phyloP scores from a whole-genome alignment of 2,888 invertebrate genomes.

The Maniola hyperantus region DNA sequence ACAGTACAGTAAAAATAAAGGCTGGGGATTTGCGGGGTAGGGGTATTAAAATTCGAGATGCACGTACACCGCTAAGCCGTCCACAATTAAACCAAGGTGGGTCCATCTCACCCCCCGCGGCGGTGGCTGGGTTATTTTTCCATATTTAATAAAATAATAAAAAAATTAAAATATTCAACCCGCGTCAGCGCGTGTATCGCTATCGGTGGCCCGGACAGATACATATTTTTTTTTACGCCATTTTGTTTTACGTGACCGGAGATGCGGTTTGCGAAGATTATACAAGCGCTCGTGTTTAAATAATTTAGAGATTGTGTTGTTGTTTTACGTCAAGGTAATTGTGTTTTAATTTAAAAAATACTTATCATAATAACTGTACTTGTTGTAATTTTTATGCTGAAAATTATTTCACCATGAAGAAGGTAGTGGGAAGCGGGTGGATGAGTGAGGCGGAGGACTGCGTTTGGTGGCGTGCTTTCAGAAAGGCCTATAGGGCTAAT shows the following conservation, averaged over 20 bases:
- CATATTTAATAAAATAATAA: constrained; percentile 73
- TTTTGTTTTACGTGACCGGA: constrained; percentile 74
- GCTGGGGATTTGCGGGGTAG: constrained; percentile 55
- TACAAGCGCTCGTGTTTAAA: constrained; percentile 64
- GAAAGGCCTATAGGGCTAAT: no score
- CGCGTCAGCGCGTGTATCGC: constrained; percentile 75
- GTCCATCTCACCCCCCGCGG: constrained; percentile 51
- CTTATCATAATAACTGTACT: no score
- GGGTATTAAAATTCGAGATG: constrained; percentile 74
- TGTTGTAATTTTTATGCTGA: no score
- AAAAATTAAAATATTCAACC: constrained; percentile 75
- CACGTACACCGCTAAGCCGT: constrained; percentile 48
- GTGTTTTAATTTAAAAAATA: neutral
- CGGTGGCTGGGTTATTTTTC: constrained; percentile 55
- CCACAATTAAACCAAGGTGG: constrained; percentile 58
- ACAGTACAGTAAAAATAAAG: constrained; percentile 74
- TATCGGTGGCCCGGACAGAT: constrained; percentile 76
- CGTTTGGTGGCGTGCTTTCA: no score
- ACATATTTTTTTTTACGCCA: constrained; percentile 55
- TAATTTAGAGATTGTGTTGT: constrained; percentile 60
- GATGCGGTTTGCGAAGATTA: constrained; percentile 67
- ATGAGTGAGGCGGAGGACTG: no score
- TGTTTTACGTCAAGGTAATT: no score
- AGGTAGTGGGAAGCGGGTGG: no score
- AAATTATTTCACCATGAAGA: no score